Percentiles rank a stretch among this genome's conserved stretches.
Conservation (phyloP, 2,797 vertebrate species). For the Betta splendens region DNA sequence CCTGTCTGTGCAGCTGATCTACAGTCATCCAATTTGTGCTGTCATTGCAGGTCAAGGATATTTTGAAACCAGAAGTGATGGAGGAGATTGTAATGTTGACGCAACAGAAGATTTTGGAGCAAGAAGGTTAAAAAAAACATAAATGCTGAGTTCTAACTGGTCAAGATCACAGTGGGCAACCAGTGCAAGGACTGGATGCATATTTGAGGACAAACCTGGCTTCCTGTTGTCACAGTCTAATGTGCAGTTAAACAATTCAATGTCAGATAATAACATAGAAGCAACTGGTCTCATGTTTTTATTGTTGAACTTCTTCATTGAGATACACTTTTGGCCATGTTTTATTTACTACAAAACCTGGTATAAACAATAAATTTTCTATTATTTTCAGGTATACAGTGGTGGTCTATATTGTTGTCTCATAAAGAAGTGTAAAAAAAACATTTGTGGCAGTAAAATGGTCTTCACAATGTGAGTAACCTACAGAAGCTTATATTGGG, state of each 20-base stretch:
- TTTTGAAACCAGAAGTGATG: constrained; percentile 93
- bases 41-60: constrained; percentile 91
- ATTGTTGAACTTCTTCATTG: neutral
- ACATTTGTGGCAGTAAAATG: neutral
- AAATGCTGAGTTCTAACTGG: constrained; percentile 3
- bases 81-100: constrained; percentile 94
- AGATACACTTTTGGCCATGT: constrained; percentile 29
- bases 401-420: constrained; percentile 21
- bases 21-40: neutral
- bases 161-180: constrained; percentile 18
- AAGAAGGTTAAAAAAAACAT: constrained; percentile 83
- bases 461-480: neutral
- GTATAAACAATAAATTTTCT: constrained; percentile 53
- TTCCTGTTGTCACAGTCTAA: neutral
- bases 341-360: constrained; percentile 16
- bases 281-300: constrained; percentile 10
- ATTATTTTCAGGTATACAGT: constrained; percentile 22
- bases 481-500: no score
- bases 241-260: neutral
- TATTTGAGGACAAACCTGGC: neutral
- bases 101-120: constrained; percentile 89
- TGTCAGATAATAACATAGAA: constrained; percentile 1
- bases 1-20: neutral
- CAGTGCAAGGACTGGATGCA: constrained; percentile 2
- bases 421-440: neutral